A percentile compares a stretch with the other conserved stretches of the same genome.
phyloP scores from a whole-genome alignment of 2,113 vertebrate species.

The Siphamia tubifer region DNA sequence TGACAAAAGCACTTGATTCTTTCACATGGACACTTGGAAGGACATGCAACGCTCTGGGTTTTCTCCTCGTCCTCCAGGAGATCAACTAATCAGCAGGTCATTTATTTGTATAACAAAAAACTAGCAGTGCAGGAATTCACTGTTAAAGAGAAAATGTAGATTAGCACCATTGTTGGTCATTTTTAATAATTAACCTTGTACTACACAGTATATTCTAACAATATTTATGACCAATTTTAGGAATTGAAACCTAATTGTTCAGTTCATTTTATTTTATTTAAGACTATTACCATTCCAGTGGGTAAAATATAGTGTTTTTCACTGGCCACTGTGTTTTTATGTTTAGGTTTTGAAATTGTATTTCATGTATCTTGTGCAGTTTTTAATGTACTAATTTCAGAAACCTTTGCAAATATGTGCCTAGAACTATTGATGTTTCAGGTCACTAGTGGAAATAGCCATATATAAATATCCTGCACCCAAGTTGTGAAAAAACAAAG shows the following conservation, averaged over 20 bases:
- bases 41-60: slow-evolving; percentile 17
- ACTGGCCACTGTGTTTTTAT: background rate
- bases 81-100: slow-evolving; percentile 13
- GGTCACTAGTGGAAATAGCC: slow-evolving; percentile 52
- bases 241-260: slow-evolving; percentile 4
- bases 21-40: slow-evolving; percentile 12
- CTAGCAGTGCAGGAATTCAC: slow-evolving; percentile 11
- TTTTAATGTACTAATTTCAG: slow-evolving; percentile 13
- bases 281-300: slow-evolving; percentile 12
- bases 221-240: background rate
- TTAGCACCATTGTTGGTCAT: background rate
- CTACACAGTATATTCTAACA: background rate
- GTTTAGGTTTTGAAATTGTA: background rate
- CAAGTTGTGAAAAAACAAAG: slow-evolving; percentile 21
- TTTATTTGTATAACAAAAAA: slow-evolving; percentile 5
- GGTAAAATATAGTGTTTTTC: slow-evolving; percentile 1
- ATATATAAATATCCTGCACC: slow-evolving; percentile 47
- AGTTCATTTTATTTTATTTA: slow-evolving; percentile 22
- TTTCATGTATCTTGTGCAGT: background rate
- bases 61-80: slow-evolving; percentile 18
- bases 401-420: slow-evolving; percentile 45
- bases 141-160: slow-evolving; percentile 4
- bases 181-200: background rate
- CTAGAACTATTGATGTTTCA: slow-evolving; percentile 46
- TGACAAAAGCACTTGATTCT: slow-evolving; percentile 67